Percentiles rank a stretch among this genome's conserved stretches.
Evolutionary conservation across 1,140 invertebrate species (phyloP).

Genomic region (Nylanderia fulva): DNA sequence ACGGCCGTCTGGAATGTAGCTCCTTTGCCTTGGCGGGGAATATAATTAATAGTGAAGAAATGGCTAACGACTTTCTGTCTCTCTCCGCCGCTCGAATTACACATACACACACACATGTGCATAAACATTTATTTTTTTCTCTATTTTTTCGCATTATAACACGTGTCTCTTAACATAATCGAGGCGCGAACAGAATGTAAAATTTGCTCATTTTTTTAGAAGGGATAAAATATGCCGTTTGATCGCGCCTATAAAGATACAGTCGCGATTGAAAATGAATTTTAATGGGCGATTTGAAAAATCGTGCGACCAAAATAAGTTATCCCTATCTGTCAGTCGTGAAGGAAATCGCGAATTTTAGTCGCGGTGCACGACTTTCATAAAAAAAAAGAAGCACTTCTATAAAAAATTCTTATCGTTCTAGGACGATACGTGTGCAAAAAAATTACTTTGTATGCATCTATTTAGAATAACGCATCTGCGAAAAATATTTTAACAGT

Average conservation of each 20-base stretch:
- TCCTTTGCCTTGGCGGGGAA: conserved; percentile 74
- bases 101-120: background rate
- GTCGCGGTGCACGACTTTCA: background rate
- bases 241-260: background rate
- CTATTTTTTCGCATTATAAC: background rate
- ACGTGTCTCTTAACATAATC: background rate
- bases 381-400: conserved; percentile 14
- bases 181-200: background rate
- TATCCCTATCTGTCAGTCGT: conserved; percentile 8
- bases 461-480: background rate
- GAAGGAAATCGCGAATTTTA: conserved; percentile 1
- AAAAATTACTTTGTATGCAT: background rate
- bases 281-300: background rate
- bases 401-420: conserved; percentile 39
- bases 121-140: conserved; percentile 33
- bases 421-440: background rate
- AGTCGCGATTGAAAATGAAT: background rate
- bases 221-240: background rate
- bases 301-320: conserved; percentile 2
- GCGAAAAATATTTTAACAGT: background rate
- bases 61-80: conserved; percentile 77
- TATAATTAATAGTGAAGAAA: conserved; percentile 79
- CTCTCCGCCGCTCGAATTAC: conserved; percentile 52
- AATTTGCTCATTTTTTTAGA: background rate
- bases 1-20: conserved; percentile 73